Evolutionary conservation across 2,797 vertebrate species (phyloP), one percentile per base, ranked within the genome.

Genomic region (Botia almorhae): DNA sequence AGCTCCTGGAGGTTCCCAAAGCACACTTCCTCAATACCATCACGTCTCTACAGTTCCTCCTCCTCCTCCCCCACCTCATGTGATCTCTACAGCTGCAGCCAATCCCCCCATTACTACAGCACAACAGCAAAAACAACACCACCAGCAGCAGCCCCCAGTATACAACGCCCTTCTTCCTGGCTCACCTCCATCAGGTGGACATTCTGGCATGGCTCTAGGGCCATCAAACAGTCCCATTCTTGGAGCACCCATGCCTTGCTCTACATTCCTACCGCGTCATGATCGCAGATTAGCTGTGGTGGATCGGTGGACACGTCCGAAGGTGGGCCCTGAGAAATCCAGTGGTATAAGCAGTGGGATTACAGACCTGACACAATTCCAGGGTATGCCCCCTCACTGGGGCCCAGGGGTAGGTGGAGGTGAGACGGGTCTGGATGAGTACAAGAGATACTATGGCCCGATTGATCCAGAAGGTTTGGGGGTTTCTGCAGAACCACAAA

Each of bases 391-490:
- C 26, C 91, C 90, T 50, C 91, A 92, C 69, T 94, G 94, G 94
- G 83, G 76, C 60, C 74, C 63, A 46, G 82, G 70, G 68, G 76
- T 83, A 43, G 80, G 65, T 19, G 80, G 56, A 17, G 89, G 84
- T 21, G 93, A 93, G 67, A 85, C 87, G 10, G 87, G 93, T 51
- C 89, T 95, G 4, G 96, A 97, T 88, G 95, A 96, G 87, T 97
- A 96, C 89, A 96, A 97, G 87, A 94, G 95, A 68, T 97, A 97
- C 87, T 97, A 97, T 75, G 96, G 96, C 69, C 96, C 96, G 16
- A 97, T 97, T 79, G 96, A 97, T 86, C 96, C 96, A 0, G 95
- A 96, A 87, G 96, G 96, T 46, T 85, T 96, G 3, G 92, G 90
- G 14, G 87, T 91, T 26, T 92, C 87, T 83, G 87, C 87, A 0